Evolutionary conservation across 2,888 invertebrate species (phyloP).

Genomic region (Zhuqinia jingwanae): DNA sequence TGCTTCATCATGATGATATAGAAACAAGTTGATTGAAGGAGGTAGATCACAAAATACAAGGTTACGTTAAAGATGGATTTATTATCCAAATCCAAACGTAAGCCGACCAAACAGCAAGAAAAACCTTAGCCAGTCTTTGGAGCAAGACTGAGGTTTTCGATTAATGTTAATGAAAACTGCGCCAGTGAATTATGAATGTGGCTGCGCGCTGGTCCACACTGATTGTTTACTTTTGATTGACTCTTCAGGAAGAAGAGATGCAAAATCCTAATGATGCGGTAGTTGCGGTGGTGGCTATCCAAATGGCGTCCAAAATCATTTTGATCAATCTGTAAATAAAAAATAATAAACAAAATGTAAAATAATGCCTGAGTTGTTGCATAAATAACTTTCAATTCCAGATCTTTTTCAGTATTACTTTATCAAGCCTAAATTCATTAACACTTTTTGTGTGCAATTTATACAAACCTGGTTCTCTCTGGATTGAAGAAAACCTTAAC

Average conservation of each 20-base stretch:
- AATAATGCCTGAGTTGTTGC: neutral
- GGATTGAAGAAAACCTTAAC: too few relatives aligned
- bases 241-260: constrained; percentile 36
- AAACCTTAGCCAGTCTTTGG: neutral
- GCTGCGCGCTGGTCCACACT: neutral
- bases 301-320: constrained; percentile 14
- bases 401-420: too few relatives aligned
- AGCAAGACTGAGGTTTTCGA: neutral
- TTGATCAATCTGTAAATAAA: constrained; percentile 26
- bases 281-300: neutral
- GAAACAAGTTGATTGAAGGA: constrained; percentile 11
- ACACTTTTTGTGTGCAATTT: too few relatives aligned
- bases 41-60: neutral
- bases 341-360: neutral
- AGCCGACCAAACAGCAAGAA: too few relatives aligned
- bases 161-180: too few relatives aligned
- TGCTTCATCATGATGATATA: constrained; percentile 51
- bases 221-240: constrained; percentile 2
- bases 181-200: neutral
- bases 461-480: too few relatives aligned
- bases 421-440: too few relatives aligned
- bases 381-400: constrained; percentile 8
- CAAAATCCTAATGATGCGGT: constrained; percentile 11
- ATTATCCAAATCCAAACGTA: neutral
- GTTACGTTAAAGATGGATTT: constrained; percentile 7